Evolutionary conservation across 2,888 invertebrate genomes (phyloP).

Genomic region (Nemotelus nigrinus): DNA sequence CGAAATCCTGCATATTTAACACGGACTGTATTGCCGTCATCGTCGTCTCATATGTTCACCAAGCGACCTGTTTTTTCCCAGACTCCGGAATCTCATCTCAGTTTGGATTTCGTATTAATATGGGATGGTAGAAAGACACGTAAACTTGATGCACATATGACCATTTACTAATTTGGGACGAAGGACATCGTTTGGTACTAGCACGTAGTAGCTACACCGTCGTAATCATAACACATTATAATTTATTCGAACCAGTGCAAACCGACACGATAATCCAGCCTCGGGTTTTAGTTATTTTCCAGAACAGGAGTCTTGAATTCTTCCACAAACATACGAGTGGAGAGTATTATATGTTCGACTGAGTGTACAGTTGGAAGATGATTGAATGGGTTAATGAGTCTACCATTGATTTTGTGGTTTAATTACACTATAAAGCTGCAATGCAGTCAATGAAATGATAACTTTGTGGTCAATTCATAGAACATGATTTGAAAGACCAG

Average conservation of each 20-base stretch:
- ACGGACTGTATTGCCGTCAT: too few species aligned
- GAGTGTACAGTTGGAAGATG: constrained; percentile 36
- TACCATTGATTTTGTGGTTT: constrained; percentile 51
- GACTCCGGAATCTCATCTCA: too few species aligned
- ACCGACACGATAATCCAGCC: too few species aligned
- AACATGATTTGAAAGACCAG: constrained; percentile 9
- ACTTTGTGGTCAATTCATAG: constrained; percentile 38
- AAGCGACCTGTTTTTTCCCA: too few species aligned
- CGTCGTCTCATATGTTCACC: too few species aligned
- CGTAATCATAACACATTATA: constrained; percentile 27
- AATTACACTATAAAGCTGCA: constrained; percentile 51
- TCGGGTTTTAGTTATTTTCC: too few species aligned
- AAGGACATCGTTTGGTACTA: too few species aligned
- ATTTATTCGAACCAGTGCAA: not conserved
- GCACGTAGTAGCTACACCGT: not conserved
- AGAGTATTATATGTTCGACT: not conserved
- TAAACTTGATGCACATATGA: too few species aligned
- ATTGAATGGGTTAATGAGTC: constrained; percentile 51
- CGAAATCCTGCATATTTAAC: not conserved
- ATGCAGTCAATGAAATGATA: constrained; percentile 49
- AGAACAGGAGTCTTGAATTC: too few species aligned
- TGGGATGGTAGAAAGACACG: too few species aligned
- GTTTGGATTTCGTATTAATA: too few species aligned
- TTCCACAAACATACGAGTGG: not conserved
- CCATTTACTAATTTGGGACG: too few species aligned